Evolutionary conservation across 2,888 invertebrate genomes (phyloP), one percentile per base, ranked within the genome.

Genomic region (Phaedon cochleariae): DNA sequence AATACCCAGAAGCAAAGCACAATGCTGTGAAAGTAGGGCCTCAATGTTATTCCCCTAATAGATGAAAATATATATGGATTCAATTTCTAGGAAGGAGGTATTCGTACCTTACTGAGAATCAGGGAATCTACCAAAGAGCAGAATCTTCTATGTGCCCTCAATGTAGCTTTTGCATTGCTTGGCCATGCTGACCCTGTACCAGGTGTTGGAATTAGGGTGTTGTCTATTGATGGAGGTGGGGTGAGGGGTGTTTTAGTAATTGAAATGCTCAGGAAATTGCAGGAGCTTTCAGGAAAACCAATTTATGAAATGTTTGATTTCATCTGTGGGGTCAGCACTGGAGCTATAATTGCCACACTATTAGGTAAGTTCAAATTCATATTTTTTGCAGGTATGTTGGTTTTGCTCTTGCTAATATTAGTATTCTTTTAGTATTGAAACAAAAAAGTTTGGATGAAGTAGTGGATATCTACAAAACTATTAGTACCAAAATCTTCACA

Each of bases 211-310:
- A 90, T 96, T 52, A 86, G 92, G 78, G 89, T 97, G 61, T 85
- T 97, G 57, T 86, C 94, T 0, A 92, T 97, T 75, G 96, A 97
- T 85, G 97, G 97, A 1, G 96, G 97, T 48, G 96, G 96, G 53
- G 91, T 94, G 67, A 87, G 95, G 67, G 96, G 96, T n/a, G 86
- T 96, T 68, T 86, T 95, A 68, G 93, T 94, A 2, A 88, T 97
- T 67, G 92, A 95, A 83, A 89, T 95, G 81, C 83, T 97, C 70
- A 88, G 90, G 57, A 90, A 90, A 74, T 82, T 97, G 41, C 95
- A 97, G 83, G 85, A 87, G 69, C 81, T 90, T 18, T 90, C 92
- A 1, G 90, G 90, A 0, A 86, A 86, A 70, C 85, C 82, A 65
- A 88, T 95, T 10, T 85, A 90, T 77, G 90, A 95, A 77, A 85